phyloP scores from a whole-genome alignment of 2,888 invertebrate genomes.

The Nemapogon koenigi region DNA sequence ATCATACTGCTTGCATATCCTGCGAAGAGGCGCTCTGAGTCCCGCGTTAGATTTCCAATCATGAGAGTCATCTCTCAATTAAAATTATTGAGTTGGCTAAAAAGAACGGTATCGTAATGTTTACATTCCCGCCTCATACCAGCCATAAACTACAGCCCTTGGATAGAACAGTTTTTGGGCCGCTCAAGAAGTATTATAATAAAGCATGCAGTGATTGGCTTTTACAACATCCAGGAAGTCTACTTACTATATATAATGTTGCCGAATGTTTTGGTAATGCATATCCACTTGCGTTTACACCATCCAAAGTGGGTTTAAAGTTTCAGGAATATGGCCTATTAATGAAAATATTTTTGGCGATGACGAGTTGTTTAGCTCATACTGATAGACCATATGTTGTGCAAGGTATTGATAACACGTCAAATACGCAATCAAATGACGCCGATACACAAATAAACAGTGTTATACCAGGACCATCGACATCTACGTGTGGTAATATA shows the following conservation, averaged over 20 bases:
- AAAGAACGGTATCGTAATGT: constrained; percentile 4
- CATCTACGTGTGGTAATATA: background rate
- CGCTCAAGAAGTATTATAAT: constrained; percentile 9
- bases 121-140: constrained; percentile 10
- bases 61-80: constrained; percentile 2
- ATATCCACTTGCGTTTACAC: constrained; percentile 2
- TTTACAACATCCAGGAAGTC: constrained; percentile 3
- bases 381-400: constrained; percentile 3
- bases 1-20: too few relatives aligned
- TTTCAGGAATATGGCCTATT: background rate
- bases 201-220: constrained; percentile 7
- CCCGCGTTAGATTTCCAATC: too few relatives aligned
- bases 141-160: constrained; percentile 8
- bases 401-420: background rate
- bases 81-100: constrained; percentile 2
- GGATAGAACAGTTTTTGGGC: constrained; percentile 9
- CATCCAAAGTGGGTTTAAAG: constrained; percentile 1
- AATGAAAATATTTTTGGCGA: constrained; percentile 8
- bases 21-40: too few relatives aligned
- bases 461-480: background rate
- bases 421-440: background rate
- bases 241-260: background rate
- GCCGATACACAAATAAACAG: constrained; percentile 1
- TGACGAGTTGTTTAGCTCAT: constrained; percentile 7
- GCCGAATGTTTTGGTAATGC: constrained; percentile 1